phyloP scores from a whole-genome alignment of 2,888 invertebrate species.

The Drosophila birchii region DNA sequence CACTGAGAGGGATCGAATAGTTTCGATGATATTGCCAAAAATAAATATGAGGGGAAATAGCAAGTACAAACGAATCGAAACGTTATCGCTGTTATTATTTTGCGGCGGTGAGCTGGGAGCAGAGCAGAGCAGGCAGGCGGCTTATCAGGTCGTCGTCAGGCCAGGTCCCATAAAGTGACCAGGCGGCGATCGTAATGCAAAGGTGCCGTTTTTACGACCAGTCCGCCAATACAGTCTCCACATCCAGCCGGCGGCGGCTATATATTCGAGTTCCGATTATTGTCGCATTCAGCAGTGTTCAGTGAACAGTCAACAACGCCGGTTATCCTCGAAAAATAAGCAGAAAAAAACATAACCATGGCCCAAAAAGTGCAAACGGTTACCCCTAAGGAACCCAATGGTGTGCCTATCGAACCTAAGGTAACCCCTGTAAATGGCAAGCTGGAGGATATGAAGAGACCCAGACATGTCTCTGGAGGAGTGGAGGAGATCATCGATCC shows the following conservation, averaged over 20 bases:
- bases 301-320: conserved; percentile 25
- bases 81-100: conserved; percentile 43
- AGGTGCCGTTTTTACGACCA: conserved; percentile 64
- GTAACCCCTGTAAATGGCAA: conserved; percentile 31
- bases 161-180: conserved; percentile 58
- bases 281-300: conserved; percentile 48
- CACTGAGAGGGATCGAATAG: conserved; percentile 2
- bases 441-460: conserved; percentile 5
- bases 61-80: conserved; percentile 15
- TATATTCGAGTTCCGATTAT: conserved; percentile 33
- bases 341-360: conserved; percentile 36
- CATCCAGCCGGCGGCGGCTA: conserved; percentile 35
- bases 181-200: conserved; percentile 51
- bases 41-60: background rate
- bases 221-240: conserved; percentile 30
- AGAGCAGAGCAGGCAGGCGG: conserved; percentile 5
- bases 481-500: conserved; percentile 84
- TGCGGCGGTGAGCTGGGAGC: conserved; percentile 2
- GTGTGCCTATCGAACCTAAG: conserved; percentile 14
- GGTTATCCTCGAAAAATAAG: conserved; percentile 17
- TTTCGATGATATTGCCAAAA: conserved; percentile 31
- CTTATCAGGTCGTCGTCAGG: conserved; percentile 64
- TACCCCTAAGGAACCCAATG: conserved; percentile 29
- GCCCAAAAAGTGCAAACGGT: conserved; percentile 55
- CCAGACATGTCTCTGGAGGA: conserved; percentile 38